Evolutionary conservation across 2,888 invertebrate species (phyloP).

Genomic region (Megaustenia siamemsis): DNA sequence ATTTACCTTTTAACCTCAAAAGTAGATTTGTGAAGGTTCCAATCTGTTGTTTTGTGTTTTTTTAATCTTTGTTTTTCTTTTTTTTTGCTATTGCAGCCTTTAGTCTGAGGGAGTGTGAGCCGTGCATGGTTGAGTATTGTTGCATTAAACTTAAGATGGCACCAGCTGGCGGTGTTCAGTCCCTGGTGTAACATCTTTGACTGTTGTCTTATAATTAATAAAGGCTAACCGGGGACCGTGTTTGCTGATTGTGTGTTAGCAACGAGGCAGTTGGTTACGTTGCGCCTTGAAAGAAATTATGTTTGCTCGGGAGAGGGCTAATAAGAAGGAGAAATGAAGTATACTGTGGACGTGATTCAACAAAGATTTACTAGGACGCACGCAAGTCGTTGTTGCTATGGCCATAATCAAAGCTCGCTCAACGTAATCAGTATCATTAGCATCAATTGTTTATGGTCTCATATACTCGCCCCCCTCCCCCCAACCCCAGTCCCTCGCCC

Average conservation of each 20-base stretch:
- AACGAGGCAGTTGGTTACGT: not conserved
- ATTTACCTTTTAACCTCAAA: not conserved
- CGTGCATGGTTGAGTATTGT: not conserved
- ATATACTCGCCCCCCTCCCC: no score
- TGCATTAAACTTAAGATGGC: not conserved
- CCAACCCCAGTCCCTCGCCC: no score
- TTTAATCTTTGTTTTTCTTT: no score
- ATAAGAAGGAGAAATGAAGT: not conserved
- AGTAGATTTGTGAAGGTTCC: not conserved
- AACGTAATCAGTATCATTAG: not conserved
- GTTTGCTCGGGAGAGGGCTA: not conserved
- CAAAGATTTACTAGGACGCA: not conserved
- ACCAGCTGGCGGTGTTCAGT: not conserved
- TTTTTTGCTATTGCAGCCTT: not conserved
- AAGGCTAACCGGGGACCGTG: not conserved
- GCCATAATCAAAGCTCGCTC: not conserved
- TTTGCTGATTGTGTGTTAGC: not conserved
- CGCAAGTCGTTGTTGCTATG: not conserved
- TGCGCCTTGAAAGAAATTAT: not conserved
- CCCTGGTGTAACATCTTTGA: constrained; percentile 20
- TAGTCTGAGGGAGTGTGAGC: not conserved
- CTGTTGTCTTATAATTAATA: constrained; percentile 34
- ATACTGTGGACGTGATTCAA: not conserved
- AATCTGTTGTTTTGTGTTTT: no score
- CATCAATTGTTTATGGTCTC: no score